These are phyloP conservation scores for Premnoplex brunnescens DNA, from an alignment of 2,797 vertebrate species.

Conservation along the genomic window DNA sequence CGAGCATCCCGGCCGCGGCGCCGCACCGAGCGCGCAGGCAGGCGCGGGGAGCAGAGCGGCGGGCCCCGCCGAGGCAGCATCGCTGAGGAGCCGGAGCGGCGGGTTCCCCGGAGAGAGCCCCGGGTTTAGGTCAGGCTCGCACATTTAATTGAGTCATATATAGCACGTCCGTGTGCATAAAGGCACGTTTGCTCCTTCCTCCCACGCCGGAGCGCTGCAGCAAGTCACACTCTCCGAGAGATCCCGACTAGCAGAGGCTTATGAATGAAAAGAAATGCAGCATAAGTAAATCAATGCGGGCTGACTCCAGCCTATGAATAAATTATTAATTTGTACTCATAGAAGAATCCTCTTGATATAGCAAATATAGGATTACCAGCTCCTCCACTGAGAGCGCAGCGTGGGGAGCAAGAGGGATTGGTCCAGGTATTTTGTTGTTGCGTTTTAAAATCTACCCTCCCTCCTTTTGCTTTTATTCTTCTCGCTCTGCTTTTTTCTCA, in stretches of 20 bases:
- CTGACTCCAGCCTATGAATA: conserved; percentile 64
- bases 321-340: conserved; percentile 74
- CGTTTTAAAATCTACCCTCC: not conserved
- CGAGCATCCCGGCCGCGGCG: not conserved
- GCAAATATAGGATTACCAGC: conserved; percentile 51
- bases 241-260: conserved; percentile 34
- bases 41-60: not conserved
- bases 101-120: not conserved
- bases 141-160: not conserved
- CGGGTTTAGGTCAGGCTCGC: not conserved
- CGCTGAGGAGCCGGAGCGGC: not conserved
- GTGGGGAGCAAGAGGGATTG: not conserved
- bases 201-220: conserved; percentile 20
- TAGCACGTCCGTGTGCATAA: not conserved
- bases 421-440: conserved; percentile 39
- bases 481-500: not conserved
- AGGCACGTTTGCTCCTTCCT: not conserved
- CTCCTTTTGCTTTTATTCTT: not conserved
- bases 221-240: not conserved
- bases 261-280: conserved; percentile 55
- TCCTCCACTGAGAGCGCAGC: not conserved
- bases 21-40: not conserved
- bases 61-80: not conserved
- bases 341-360: conserved; percentile 64
- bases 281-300: conserved; percentile 11